Base-by-base conservation (phyloP, 2,113 vertebrate species). In the Cebus imitator region DNA sequence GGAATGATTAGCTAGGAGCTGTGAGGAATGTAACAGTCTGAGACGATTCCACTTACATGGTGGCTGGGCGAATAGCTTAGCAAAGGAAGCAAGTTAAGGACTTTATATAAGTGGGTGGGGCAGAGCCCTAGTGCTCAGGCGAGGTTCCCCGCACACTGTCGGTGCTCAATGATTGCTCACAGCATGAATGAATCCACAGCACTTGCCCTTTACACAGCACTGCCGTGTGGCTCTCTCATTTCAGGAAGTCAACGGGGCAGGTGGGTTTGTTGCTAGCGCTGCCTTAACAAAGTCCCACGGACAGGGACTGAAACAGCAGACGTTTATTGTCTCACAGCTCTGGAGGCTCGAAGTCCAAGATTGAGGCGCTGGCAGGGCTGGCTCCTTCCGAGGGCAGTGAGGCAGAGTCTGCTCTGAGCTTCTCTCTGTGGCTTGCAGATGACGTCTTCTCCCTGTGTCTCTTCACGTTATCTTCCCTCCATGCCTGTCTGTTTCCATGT, bases 21-120 rank as follows among this genome's bases (percentile, higher is more conserved):
- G 7, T 14, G 78, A 68, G 70, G 48, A 37, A 45, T 7, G 6
- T 23, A 16, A 14, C 32, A n/a, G 18, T 23, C 23, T 23, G 18
- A 68, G 21, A 20, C 0, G 1, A 52, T 18, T 55, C 72, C 37
- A 10, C 68, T 45, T 25, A 5, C 30, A 17, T 17, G 11, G 20
- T 8, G 64, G n/a, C 37, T 10, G 7, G 32, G 30, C 27, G 43
- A 27, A 50, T 3, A 45, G 9, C 43, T 75, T 27, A 17, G 10
- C 20, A 12, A 35, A 48, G 40, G 80, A 30, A n/a, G 8, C 43
- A 27, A 43, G 17, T 0, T 12, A 43, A 40, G 25, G 87, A 11
- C 64, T 0, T 30, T 8, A 5, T 3, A 5, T 1, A 4, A 25
- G 48, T 12, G 5, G 45, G 64, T 25, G 32, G 3, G 0, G 21